phyloP scores from a whole-genome alignment of 2,113 vertebrate species.

The Microtus richardsoni region DNA sequence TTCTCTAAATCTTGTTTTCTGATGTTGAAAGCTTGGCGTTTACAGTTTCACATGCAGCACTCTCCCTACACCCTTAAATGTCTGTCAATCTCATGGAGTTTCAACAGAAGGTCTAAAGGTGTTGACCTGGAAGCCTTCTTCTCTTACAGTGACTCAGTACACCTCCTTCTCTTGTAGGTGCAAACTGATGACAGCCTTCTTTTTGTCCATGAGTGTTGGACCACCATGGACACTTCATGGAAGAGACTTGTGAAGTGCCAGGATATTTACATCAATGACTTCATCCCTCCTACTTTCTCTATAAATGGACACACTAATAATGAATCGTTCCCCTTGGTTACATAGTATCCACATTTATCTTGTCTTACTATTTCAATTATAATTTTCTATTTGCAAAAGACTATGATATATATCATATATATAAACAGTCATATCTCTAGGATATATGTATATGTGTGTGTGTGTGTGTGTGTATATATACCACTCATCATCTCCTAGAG shows the following conservation, averaged over 20 bases:
- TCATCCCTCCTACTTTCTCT: neutral
- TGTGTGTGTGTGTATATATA: neutral
- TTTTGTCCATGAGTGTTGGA: neutral
- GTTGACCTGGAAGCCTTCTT: neutral
- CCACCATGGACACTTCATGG: neutral
- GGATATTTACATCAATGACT: neutral
- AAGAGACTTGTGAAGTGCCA: neutral
- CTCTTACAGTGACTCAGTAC: neutral
- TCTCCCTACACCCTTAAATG: slow-evolving; percentile 61
- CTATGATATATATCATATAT: no score
- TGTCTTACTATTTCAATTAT: neutral
- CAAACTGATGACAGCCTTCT: neutral
- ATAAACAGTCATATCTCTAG: no score
- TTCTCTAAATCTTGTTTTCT: slow-evolving; percentile 50
- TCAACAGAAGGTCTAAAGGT: slow-evolving; percentile 26
- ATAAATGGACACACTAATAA: neutral
- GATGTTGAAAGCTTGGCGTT: neutral
- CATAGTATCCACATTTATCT: neutral
- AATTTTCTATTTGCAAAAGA: neutral
- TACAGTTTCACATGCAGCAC: slow-evolving; percentile 53
- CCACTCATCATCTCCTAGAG: neutral
- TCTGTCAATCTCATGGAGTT: slow-evolving; percentile 12
- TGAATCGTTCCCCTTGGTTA: neutral
- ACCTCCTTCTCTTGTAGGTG: neutral
- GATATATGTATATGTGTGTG: no score